phyloP scores from a whole-genome alignment of 1,140 invertebrate species.

The Zaprionus lachaisei region DNA sequence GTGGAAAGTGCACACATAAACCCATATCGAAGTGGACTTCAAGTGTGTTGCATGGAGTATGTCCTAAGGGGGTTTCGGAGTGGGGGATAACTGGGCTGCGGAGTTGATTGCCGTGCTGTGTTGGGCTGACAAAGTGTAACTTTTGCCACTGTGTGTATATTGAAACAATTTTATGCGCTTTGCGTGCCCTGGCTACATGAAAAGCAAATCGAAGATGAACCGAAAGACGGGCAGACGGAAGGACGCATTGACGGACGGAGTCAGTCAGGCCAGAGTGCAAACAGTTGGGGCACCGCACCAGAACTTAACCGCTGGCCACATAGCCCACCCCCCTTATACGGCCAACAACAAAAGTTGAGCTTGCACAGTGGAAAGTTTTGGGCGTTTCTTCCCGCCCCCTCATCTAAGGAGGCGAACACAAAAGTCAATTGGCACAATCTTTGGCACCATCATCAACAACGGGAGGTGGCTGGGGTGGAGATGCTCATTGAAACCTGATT shows the following conservation, averaged over 20 bases:
- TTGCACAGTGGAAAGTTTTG: slow-evolving; percentile 35
- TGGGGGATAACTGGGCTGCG: neutral
- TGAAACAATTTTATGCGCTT: slow-evolving; percentile 76
- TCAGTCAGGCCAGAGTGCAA: slow-evolving; percentile 15
- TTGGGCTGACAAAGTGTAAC: slow-evolving; percentile 35
- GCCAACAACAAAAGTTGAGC: slow-evolving; percentile 27
- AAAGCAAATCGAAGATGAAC: slow-evolving; percentile 76
- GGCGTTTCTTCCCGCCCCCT: neutral
- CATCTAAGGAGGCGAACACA: slow-evolving; percentile 27
- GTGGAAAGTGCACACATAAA: slow-evolving; percentile 40
- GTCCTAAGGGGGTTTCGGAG: neutral
- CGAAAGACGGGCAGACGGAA: slow-evolving; percentile 33
- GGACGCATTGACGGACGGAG: neutral
- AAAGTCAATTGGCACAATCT: slow-evolving; percentile 68
- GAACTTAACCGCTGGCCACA: slow-evolving; percentile 45
- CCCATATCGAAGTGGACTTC: slow-evolving; percentile 42
- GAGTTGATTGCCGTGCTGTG: neutral
- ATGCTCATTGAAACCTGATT: slow-evolving; percentile 37
- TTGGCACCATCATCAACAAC: slow-evolving; percentile 27
- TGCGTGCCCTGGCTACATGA: slow-evolving; percentile 74
- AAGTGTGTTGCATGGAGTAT: slow-evolving; percentile 3
- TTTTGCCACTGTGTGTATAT: slow-evolving; percentile 50
- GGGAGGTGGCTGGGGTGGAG: neutral
- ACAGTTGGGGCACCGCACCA: slow-evolving; percentile 22
- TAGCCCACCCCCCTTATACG: neutral